Base-by-base conservation (phyloP, 2,797 vertebrate genomes). In the Erpetoichthys calabaricus region DNA sequence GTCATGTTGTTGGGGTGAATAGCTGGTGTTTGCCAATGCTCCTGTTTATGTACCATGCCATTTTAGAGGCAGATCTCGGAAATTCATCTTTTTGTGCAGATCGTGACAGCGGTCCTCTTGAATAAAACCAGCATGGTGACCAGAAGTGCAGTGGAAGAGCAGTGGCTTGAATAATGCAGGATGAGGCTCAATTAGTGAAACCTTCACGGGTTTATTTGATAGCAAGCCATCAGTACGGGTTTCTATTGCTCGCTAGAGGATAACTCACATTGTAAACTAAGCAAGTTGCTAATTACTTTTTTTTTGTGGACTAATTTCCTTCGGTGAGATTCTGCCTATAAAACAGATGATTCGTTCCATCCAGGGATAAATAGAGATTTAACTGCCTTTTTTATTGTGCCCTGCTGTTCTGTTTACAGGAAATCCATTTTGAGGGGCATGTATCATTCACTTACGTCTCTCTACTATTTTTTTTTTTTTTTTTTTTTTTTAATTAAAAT, bases 351-450 rank as follows among this genome's bases (percentile, higher is more conserved):
- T 86, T 78, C 80, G 62, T 64, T 69, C 65, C 72, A 79, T 78
- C 76, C 69, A 69, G 80, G 84, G 81, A 84, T 73, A 77, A 72
- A 84, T 82, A 81, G 80, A 84, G 76, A 77, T 78, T 70, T 82
- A 80, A 82, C 72, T 76, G 67, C 72, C 79, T 78, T 71, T 5
- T 78, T 66, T 63, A 65, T 63, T 86, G 85, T 74, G 4, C 7
- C 58, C 60, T 58, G 4, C 65, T 60, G 69, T 65, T 70, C 67
- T 71, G 68, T 79, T 76, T 75, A 74, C 68, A 68, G 66, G 25
- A 5, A 9, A 44, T 9, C 6, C 50, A 53, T 58, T 53, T 44
- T n/a, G 41, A 51, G 50, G 66, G 65, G 61, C 77, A 73, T 78
- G 67, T 65, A 64, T 65, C 57, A 65, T 65, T 67, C 68, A 70